Evolutionary conservation across 1,140 invertebrate species (phyloP), one percentile per base, ranked within the genome.

Genomic region (Drosophila mauritiana): DNA sequence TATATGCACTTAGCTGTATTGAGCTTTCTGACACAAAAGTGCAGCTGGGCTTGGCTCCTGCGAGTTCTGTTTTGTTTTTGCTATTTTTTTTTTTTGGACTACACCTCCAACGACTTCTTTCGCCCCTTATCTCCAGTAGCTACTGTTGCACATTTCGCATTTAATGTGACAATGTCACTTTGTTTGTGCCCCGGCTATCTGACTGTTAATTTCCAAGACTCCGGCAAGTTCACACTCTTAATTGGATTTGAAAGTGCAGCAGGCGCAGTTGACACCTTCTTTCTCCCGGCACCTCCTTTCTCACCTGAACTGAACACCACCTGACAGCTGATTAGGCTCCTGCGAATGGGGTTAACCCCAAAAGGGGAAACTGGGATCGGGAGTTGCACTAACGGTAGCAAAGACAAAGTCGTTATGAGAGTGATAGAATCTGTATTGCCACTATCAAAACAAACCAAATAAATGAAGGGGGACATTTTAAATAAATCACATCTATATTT

Each of bases 241-340:
- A 86, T 86, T 86, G 83, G 83, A 86, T 86, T 86, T 83, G 83
- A 86, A 86, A 86, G 82, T 86, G 78, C 79, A 72, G 75, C 65
- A 45, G 51, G 15, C 40, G 45, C 31, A 64, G 69, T 59, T 76
- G 73, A 76, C 73, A 76, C 73, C 73, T 76, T 59, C 6, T 46
- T 63, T 13, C 42, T 46, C 37, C 13, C 27, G n/a, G 27, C 48
- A 51, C 4, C 34, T 39, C 34, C 43, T 10, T 34, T 11, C 20
- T 34, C 57, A 36, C 36, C 42, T 48, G 40, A 74, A 82, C 76
- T 70, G 78, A 74, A 48, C 56, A 39, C 43, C 55, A 78, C 82
- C 68, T 78, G 83, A 75, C 78, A 86, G 31, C 82, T 82, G 83
- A 88, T 86, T 86, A 81, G 82, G 61, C 51, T 64, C 45, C 51